Evolutionary conservation across 2,888 invertebrate genomes (phyloP).

Genomic region (Pristionchus exspectatus): DNA sequence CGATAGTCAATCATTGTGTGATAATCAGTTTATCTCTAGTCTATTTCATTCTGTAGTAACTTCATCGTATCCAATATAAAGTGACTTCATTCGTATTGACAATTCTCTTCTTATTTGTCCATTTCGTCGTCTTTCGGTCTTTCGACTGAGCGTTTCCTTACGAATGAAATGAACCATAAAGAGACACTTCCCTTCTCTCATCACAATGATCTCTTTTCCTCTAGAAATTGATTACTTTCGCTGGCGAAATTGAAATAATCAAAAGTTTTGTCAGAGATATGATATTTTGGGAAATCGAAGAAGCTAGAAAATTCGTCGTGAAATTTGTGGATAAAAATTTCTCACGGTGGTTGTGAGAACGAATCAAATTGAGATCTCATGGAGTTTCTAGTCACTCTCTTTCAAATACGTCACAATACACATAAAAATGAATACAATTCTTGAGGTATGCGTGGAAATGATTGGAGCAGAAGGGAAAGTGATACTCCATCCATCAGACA

Average conservation of each 20-base stretch:
- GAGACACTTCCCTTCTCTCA: background rate
- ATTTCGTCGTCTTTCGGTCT: background rate
- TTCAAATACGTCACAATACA: background rate
- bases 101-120: slow-evolving; percentile 25
- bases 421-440: background rate
- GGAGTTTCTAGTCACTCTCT: background rate
- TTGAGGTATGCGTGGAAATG: slow-evolving; percentile 82
- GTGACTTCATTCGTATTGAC: slow-evolving; percentile 9
- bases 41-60: background rate
- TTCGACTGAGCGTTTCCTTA: background rate
- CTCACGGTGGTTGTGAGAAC: slow-evolving; percentile 9
- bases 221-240: background rate
- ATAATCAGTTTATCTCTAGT: background rate
- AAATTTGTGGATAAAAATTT: background rate
- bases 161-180: slow-evolving; percentile 32
- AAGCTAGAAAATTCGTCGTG: background rate
- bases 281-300: background rate
- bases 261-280: background rate
- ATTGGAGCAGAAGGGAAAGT: slow-evolving; percentile 84
- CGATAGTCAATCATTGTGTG: background rate
- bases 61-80: background rate
- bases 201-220: slow-evolving; percentile 39
- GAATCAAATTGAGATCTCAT: background rate
- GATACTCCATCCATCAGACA: slow-evolving; percentile 83
- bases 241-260: background rate